Conservation (phyloP, 2,888 invertebrate genomes). For the Entomobrya multifasciata region DNA sequence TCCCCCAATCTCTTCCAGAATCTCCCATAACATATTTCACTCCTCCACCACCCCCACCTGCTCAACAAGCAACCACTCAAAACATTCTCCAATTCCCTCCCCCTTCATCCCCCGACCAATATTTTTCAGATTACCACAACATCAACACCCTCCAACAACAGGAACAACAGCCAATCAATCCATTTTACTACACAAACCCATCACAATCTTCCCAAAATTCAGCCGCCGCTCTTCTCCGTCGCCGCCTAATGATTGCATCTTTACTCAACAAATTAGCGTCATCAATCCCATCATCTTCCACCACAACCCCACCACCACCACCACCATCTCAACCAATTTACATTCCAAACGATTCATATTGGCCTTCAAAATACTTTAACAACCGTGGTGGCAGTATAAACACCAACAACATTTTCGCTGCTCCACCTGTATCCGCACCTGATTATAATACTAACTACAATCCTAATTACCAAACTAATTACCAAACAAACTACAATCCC, state of each 20-base stretch:
- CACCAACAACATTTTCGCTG: background rate
- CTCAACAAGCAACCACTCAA: background rate
- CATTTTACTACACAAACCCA: background rate
- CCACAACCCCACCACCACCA: conserved; percentile 4
- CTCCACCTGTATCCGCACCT: background rate
- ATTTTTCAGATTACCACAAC: conserved; percentile 17
- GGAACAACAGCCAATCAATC: conserved; percentile 1
- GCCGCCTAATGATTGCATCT: conserved; percentile 21
- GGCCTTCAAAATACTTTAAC: conserved; percentile 12
- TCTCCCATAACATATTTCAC: no score
- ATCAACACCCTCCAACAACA: background rate
- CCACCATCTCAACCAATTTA: conserved; percentile 1
- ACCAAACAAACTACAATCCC: background rate
- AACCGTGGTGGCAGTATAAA: background rate
- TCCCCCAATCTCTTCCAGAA: background rate
- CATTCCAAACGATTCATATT: conserved; percentile 21
- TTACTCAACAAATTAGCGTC: background rate
- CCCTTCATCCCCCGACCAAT: background rate
- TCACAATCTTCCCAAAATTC: no score
- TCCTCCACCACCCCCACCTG: background rate
- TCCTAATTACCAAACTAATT: background rate
- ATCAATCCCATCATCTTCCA: background rate
- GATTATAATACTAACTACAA: background rate
- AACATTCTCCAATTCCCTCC: background rate
- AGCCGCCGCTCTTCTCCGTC: background rate